Evolutionary conservation across 2,113 vertebrate species (phyloP).

Genomic region (Pseudolaguvia tuberculata): DNA sequence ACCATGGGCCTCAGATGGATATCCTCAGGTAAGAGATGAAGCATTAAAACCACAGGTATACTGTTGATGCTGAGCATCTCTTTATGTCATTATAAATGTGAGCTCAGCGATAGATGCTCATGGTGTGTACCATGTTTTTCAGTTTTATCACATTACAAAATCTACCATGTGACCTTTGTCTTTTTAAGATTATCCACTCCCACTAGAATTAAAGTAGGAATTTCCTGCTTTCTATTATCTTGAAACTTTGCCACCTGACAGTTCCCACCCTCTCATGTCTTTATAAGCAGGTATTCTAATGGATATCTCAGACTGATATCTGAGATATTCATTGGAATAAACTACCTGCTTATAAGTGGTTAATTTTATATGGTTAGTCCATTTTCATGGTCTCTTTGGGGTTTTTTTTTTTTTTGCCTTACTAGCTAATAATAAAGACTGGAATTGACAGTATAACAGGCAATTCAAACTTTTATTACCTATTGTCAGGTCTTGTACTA

Average conservation of each 20-base stretch:
- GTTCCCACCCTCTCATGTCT: neutral
- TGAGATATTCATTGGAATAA: neutral
- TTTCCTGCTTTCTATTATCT: neutral
- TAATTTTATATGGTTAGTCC: neutral
- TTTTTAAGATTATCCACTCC: neutral
- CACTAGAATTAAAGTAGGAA: neutral
- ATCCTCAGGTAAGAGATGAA: constrained; percentile 61
- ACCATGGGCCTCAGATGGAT: constrained; percentile 73
- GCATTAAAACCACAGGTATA: neutral
- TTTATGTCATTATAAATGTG: neutral
- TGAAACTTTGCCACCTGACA: neutral
- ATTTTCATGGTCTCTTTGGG: too few relatives aligned
- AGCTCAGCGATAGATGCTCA: neutral
- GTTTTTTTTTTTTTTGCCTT: too few relatives aligned
- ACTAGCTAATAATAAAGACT: too few relatives aligned
- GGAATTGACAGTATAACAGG: too few relatives aligned
- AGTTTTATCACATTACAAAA: too few relatives aligned
- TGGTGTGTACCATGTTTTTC: too few relatives aligned
- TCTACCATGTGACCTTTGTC: neutral
- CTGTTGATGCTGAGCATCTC: neutral
- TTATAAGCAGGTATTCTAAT: too few relatives aligned
- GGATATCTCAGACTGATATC: too few relatives aligned
- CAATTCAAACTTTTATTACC: neutral
- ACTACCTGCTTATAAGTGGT: neutral
- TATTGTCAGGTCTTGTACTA: neutral